phyloP scores from a whole-genome alignment of 1,140 invertebrate species.

The Zelostemma sp. region DNA sequence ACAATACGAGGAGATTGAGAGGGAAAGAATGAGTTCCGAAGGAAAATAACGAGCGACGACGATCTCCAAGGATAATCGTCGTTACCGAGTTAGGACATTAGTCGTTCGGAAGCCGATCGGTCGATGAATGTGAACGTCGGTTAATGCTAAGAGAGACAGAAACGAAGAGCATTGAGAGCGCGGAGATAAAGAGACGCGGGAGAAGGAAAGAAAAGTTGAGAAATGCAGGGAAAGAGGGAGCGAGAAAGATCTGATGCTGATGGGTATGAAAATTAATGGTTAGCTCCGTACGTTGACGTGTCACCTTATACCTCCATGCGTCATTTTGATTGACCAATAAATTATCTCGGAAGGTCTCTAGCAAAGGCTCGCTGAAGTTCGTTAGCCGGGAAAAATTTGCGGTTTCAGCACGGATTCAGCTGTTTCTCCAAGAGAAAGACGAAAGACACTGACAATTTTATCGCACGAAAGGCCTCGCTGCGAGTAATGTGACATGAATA shows the following conservation, averaged over 20 bases:
- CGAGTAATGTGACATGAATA: neutral
- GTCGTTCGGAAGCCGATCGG: conserved; percentile 61
- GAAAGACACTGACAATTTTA: conserved; percentile 1
- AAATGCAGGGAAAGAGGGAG: conserved; percentile 11
- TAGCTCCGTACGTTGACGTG: conserved; percentile 64
- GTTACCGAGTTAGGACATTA: conserved; percentile 53
- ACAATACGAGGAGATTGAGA: too few species aligned
- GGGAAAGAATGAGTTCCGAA: too few species aligned
- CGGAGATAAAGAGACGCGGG: neutral
- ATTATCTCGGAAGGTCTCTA: conserved; percentile 55
- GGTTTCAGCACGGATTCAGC: neutral
- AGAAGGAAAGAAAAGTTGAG: conserved; percentile 21
- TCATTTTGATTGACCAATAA: conserved; percentile 70
- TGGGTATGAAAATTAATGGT: conserved; percentile 68
- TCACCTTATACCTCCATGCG: conserved; percentile 69
- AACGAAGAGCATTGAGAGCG: conserved; percentile 4
- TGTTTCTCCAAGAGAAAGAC: neutral
- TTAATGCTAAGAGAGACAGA: conserved; percentile 28
- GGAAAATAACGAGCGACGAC: conserved; percentile 36
- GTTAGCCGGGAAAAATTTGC: conserved; percentile 14
- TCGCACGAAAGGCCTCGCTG: neutral
- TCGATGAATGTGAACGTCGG: conserved; percentile 50
- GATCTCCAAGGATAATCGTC: conserved; percentile 53
- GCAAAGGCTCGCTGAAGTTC: conserved; percentile 11
- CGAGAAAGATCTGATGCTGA: conserved; percentile 59